These are phyloP conservation scores for Neocrepidodera transversa DNA, from an alignment of 2,888 invertebrate species.

Conservation along the genomic window DNA sequence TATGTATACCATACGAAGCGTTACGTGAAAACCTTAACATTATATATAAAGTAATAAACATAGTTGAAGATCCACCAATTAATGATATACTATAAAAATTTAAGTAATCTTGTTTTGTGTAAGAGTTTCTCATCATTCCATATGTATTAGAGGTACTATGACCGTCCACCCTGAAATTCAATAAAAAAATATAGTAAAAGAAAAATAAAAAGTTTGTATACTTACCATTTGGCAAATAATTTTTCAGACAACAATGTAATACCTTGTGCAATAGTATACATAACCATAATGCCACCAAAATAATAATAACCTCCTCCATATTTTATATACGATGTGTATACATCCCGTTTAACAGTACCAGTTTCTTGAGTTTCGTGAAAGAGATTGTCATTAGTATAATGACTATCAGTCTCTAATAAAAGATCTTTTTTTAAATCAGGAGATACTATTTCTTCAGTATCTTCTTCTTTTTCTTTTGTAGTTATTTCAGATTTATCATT, in stretches of 20 bases:
- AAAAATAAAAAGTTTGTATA: not conserved
- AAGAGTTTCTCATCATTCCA: not conserved
- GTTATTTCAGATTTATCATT: slow-evolving; percentile 45
- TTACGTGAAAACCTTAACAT: slow-evolving; percentile 29
- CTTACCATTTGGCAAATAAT: slow-evolving; percentile 47
- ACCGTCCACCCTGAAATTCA: slow-evolving; percentile 23
- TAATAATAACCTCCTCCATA: slow-evolving; percentile 47
- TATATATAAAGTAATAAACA: slow-evolving; percentile 27
- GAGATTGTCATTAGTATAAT: slow-evolving; percentile 38
- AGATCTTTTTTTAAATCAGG: not conserved
- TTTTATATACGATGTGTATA: slow-evolving; percentile 49
- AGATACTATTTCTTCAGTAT: not conserved
- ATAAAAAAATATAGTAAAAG: not conserved
- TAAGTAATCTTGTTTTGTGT: slow-evolving; percentile 9
- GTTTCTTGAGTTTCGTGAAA: slow-evolving; percentile 46
- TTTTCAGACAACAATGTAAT: slow-evolving; percentile 43
- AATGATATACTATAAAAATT: slow-evolving; percentile 35
- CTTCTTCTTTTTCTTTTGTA: slow-evolving; percentile 9
- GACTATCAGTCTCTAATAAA: slow-evolving; percentile 18
- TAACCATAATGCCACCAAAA: slow-evolving; percentile 39
- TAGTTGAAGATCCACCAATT: slow-evolving; percentile 21
- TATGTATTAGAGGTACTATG: slow-evolving; percentile 5
- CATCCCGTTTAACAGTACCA: slow-evolving; percentile 45
- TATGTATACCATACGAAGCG: slow-evolving; percentile 38
- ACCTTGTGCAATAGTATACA: slow-evolving; percentile 44